Evolutionary conservation across 2,888 invertebrate genomes (phyloP).

Genomic region (Cepaea hortensis): DNA sequence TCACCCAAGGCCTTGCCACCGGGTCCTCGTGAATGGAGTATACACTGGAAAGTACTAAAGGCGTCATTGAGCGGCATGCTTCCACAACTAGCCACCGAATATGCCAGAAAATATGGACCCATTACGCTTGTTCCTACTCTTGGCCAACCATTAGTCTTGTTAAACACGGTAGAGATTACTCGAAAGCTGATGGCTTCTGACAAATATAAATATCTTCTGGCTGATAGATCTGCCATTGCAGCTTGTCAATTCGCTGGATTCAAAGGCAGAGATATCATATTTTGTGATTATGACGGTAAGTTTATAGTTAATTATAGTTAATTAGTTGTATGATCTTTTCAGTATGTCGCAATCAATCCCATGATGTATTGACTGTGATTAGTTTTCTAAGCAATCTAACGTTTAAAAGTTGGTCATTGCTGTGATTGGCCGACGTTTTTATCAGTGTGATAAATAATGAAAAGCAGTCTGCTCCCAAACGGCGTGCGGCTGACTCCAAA

Average conservation of each 20-base stretch:
- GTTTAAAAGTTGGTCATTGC: too few species aligned
- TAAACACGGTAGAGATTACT: constrained; percentile 18
- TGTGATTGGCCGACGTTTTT: too few species aligned
- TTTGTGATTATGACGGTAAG: constrained; percentile 7
- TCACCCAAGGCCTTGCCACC: constrained; percentile 21
- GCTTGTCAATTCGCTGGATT: not conserved
- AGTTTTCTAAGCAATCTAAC: too few species aligned
- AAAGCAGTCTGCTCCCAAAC: too few species aligned
- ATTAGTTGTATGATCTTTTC: too few species aligned
- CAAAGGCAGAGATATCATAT: not conserved
- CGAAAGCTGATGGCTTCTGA: not conserved
- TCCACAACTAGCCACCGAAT: constrained; percentile 26
- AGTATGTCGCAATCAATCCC: too few species aligned
- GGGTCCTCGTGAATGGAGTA: constrained; percentile 19
- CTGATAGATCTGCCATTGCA: not conserved
- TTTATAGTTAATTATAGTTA: too few species aligned
- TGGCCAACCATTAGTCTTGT: not conserved
- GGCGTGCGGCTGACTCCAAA: too few species aligned
- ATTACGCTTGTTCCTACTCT: not conserved
- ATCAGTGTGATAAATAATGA: too few species aligned
- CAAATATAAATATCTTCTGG: not conserved
- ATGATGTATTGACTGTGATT: too few species aligned
- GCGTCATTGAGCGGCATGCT: constrained; percentile 5
- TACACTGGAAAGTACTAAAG: not conserved
- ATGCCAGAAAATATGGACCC: constrained; percentile 36